Evolutionary conservation across 2,888 invertebrate genomes (phyloP), one percentile per base, ranked within the genome.

Genomic region (Diplolepis rosae): DNA sequence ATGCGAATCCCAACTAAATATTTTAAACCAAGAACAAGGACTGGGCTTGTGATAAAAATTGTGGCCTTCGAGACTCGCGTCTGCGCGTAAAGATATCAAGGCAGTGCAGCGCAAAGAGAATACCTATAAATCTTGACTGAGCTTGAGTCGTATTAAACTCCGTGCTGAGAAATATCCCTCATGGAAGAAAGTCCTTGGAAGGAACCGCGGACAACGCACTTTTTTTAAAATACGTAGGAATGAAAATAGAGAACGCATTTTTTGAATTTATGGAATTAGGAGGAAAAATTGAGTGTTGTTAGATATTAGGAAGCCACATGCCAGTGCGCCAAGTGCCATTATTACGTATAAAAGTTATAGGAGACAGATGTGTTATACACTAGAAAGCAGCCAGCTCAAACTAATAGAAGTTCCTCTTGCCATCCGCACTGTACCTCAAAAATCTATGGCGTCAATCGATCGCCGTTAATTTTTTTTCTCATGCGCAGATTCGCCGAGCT

Each of bases 281-380:
- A 39, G 39, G 39, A 24, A 39, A 35, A 61, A 61, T 39, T 61
- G 39, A 61, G 61, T 61, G 35, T 61, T 61, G 39, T 39, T 61
- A 61, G 61, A 35, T 22, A n/a, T 39, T 70, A 69, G 73, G 69
- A 78, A 80, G 77, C 80, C 74, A 81, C 79, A 80, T 81, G 82
- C 84, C 83, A 84, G 83, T 84, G 83, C 77, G 82, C 82, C 74
- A 85, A 84, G 88, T 88, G 88, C 88, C 88, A 88, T 88, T 82
- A 80, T 80, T 81, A 77, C 79, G 77, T 74, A 68, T 68, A 68
- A 70, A 72, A 71, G 70, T 67, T 48, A 73, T 73, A 73, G 73
- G 69, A 75, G 66, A 71, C 70, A 65, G 61, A 52, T 28, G 56
- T 32, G 30, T 22, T 69, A 66, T 65, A 67, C 45, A 71, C 72